Base-by-base conservation (phyloP, 2,888 invertebrate species). In the Phengaris arion region DNA sequence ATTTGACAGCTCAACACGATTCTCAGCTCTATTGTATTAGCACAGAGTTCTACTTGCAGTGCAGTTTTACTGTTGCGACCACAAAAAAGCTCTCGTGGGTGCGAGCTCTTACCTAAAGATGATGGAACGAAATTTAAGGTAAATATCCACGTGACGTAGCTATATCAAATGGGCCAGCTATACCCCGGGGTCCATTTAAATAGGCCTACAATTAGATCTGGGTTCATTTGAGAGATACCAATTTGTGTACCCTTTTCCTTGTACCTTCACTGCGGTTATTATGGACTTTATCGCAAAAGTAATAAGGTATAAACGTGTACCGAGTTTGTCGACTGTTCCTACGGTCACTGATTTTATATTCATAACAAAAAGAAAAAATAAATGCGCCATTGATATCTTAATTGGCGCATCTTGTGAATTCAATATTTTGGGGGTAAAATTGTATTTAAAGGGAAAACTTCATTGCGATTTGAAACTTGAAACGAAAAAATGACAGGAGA, bases 141-240 rank as follows among this genome's bases (percentile, higher is more conserved):
- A 59, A 22, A 10, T n/a, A n/a, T 35, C 64, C 64, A 64, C 64
- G 64, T 64, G 64, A 48, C 48, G 6, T 6, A 6, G 35, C 35
- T 35, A 52, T 52, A 52, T 52, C 8, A 64, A 5, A 2, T 48
- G 35, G 64, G 6, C 35, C 35, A 64, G 35, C 6, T 64, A 64
- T 64, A 22, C 64, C 64, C 35, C 10, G 35, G 12, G 64, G 64
- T 64, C 35, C 64, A 6, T 64, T 64, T 64, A 64, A 64, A 64
- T 64, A 45, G 64, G 64, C 64, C 64, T 15, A 12, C 35, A 64
- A 45, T 64, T 64, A 64, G 35, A 64, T 64, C 13, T 64, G 48
- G 48, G 10, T 45, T 64, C 35, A 35, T 64, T 64, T 64, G 48
- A 48, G 64, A 64, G 64, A 35, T 64, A 64, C 52, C 52, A 52